phyloP scores from a whole-genome alignment of 23 tunicate genomes.

The Pegea sp. region DNA sequence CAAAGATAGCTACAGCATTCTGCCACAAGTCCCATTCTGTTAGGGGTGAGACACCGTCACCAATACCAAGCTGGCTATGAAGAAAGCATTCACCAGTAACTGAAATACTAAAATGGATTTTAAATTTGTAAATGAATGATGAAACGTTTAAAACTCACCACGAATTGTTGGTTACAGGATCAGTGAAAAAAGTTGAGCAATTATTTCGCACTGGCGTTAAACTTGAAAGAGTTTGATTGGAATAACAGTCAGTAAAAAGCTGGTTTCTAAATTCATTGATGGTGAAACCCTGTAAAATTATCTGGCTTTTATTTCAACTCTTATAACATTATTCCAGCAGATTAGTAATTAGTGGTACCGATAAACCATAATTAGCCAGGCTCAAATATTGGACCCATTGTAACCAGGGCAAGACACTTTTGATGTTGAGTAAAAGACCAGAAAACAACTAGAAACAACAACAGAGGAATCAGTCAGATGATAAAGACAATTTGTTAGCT shows the following conservation, averaged over 20 bases:
- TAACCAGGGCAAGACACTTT: constrained; percentile 52
- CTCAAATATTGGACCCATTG: constrained; percentile 79
- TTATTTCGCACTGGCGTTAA: no score
- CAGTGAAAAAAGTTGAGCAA: neutral
- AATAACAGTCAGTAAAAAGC: neutral
- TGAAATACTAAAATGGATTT: no score
- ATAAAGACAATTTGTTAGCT: no score
- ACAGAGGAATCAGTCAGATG: no score
- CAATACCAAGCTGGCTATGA: constrained; percentile 1
- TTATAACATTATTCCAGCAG: no score
- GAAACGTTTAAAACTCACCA: no score
- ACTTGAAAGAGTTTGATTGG: neutral
- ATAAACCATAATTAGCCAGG: constrained; percentile 60
- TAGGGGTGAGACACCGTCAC: neutral
- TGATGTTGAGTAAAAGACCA: constrained; percentile 49
- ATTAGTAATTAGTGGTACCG: no score
- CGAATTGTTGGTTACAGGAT: neutral
- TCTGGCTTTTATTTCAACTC: no score
- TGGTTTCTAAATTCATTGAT: neutral
- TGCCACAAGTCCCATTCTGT: constrained; percentile 11
- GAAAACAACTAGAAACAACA: constrained; percentile 64
- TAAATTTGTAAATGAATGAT: no score
- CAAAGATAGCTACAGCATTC: constrained; percentile 2
- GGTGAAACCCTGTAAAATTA: neutral
- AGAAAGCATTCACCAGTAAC: constrained; percentile 5